A percentile compares a stretch with the other conserved stretches of the same genome.
Conservation (phyloP, 2,797 vertebrate genomes). For the Chelmon rostratus region DNA sequence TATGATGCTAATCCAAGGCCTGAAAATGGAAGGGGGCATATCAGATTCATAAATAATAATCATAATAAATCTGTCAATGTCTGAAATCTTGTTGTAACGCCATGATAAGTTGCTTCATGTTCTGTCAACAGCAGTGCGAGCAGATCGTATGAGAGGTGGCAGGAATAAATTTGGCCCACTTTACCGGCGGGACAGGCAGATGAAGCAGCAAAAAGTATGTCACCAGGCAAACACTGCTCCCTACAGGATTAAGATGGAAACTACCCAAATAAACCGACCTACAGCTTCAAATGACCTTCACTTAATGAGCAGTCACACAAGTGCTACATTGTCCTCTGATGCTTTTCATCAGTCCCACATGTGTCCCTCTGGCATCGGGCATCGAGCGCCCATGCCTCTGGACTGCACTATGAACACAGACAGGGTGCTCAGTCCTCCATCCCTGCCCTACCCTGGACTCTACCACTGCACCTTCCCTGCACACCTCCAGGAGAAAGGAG, state of each 20-base stretch:
- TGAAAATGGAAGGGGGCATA: not conserved
- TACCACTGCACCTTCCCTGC: slow-evolving; percentile 52
- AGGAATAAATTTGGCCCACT: slow-evolving; percentile 90
- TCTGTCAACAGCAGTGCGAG: slow-evolving; percentile 84
- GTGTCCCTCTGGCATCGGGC: slow-evolving; percentile 62
- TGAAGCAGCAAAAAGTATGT: slow-evolving; percentile 82
- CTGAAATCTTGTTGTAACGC: not conserved
- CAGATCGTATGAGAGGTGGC: slow-evolving; percentile 89
- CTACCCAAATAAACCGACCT: slow-evolving; percentile 65
- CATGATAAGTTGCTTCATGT: slow-evolving; percentile 27
- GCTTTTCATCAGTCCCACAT: slow-evolving; percentile 73
- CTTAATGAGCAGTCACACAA: slow-evolving; percentile 49
- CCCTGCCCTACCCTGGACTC: slow-evolving; percentile 61
- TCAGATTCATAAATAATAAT: not conserved
- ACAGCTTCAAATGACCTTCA: slow-evolving; percentile 68
- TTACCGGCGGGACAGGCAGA: slow-evolving; percentile 85
- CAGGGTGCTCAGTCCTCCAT: slow-evolving; percentile 55
- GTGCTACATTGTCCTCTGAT: slow-evolving; percentile 58
- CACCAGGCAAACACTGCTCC: slow-evolving; percentile 66
- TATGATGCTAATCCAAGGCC: not conserved
- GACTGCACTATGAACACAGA: slow-evolving; percentile 75
- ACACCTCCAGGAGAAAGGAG: slow-evolving; percentile 72
- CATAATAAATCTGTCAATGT: not conserved
- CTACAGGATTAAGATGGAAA: slow-evolving; percentile 83
- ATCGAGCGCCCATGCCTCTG: slow-evolving; percentile 63